These are phyloP conservation scores for Taenaris catops DNA, from an alignment of 2,888 invertebrate genomes.

Conservation along the genomic window DNA sequence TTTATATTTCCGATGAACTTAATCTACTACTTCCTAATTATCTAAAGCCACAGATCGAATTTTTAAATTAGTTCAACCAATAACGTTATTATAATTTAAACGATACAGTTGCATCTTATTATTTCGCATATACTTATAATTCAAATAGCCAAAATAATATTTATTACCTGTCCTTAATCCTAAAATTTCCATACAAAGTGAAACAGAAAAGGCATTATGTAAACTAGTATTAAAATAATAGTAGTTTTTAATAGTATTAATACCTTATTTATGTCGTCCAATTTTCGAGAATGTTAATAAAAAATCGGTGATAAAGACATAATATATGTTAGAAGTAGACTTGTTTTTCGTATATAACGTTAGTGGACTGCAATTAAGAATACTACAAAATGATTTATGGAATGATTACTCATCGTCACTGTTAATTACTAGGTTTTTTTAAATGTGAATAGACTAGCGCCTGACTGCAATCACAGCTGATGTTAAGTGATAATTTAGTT, in stretches of 20 bases:
- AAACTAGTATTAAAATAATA: conserved; percentile 17
- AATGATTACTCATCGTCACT: too few relatives aligned
- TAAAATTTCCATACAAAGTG: conserved; percentile 18
- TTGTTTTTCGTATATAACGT: neutral
- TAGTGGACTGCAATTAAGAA: neutral
- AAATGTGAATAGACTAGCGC: too few relatives aligned
- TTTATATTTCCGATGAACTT: too few relatives aligned
- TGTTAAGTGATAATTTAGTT: too few relatives aligned
- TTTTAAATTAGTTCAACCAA: too few relatives aligned
- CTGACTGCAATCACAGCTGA: too few relatives aligned
- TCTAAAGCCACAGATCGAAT: too few relatives aligned
- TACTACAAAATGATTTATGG: too few relatives aligned
- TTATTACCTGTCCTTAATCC: conserved; percentile 16
- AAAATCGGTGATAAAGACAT: conserved; percentile 16
- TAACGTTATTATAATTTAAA: too few relatives aligned
- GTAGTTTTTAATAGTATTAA: conserved; percentile 15
- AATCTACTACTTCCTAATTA: too few relatives aligned
- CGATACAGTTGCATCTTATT: neutral
- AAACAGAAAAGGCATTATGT: conserved; percentile 17
- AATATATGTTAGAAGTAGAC: too few relatives aligned
- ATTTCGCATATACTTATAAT: neutral
- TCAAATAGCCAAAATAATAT: conserved; percentile 15
- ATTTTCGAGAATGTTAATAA: conserved; percentile 16
- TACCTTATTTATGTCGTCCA: conserved; percentile 15
- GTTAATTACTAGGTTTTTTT: too few relatives aligned